Evolutionary conservation across 2,888 invertebrate genomes (phyloP).

Genomic region (Vesta saturnalis): DNA sequence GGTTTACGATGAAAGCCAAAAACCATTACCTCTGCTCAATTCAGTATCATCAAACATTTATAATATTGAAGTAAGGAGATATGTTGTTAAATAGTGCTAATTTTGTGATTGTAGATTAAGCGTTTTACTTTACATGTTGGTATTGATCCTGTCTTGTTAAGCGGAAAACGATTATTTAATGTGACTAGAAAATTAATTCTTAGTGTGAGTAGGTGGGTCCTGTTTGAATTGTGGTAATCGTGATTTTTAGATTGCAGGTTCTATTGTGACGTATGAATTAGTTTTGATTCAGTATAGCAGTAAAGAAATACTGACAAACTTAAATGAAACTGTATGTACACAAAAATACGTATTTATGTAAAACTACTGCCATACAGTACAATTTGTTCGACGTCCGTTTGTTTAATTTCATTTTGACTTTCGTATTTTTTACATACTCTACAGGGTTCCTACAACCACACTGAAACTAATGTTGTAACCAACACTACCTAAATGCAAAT

Average conservation of each 20-base stretch:
- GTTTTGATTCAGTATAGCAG: slow-evolving; percentile 53
- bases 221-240: not conserved
- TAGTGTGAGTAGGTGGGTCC: slow-evolving; percentile 25
- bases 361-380: too few species aligned
- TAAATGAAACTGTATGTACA: too few species aligned
- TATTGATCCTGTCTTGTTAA: slow-evolving; percentile 21
- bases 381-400: too few species aligned
- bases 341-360: too few species aligned
- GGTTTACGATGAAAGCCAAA: slow-evolving; percentile 57
- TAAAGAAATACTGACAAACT: too few species aligned
- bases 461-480: too few species aligned
- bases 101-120: slow-evolving; percentile 23
- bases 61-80: slow-evolving; percentile 69
- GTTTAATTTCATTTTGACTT: too few species aligned
- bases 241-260: slow-evolving; percentile 52
- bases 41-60: slow-evolving; percentile 71
- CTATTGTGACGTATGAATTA: slow-evolving; percentile 55
- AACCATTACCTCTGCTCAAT: slow-evolving; percentile 63
- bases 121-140: slow-evolving; percentile 25
- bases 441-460: too few species aligned
- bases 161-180: slow-evolving; percentile 25
- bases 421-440: too few species aligned
- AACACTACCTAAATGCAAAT: too few species aligned
- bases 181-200: slow-evolving; percentile 26
- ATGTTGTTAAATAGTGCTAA: not conserved